Base-by-base conservation (phyloP, 2,888 invertebrate genomes). In the Conchocele bisecta region DNA sequence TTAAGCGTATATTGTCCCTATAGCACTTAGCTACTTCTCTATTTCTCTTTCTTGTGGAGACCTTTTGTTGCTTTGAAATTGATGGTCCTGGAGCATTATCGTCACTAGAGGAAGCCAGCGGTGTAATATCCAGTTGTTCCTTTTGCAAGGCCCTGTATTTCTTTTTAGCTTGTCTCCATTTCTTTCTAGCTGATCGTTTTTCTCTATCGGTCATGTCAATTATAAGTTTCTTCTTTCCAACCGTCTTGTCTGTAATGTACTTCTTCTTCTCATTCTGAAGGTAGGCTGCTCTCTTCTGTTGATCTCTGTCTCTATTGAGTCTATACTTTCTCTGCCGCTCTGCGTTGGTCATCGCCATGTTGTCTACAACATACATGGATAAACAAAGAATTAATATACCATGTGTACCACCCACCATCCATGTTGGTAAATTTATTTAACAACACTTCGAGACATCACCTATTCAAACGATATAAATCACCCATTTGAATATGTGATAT, bases 151-250 rank as follows among this genome's bases (percentile, higher is more conserved):
- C 29, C 20, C 35, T 56, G 28, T 17, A 46, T 35, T 64, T 57
- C 28, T 29, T 50, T 60, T 75, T 75, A n/a, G 46, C 13, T 22
- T 51, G 46, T 59, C 65, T 39, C 75, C 66, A 70, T 48, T 63
- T 17, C 22, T 66, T 66, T 51, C 63, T 53, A 20, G 48, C 44
- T 42, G 44, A 11, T 37, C 61, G 46, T 44, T 64, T 54, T n/a
- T 66, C 72, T 53, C 69, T 35, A 24, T 24, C 31, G n/a, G 65
- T 54, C 74, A 69, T 69, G 22, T 65, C 53, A n/a, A 37, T 51
- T 13, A 57, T 48, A 22, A n/a, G 0, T 53, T 65, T 64, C 41
- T 33, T 60, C 29, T 61, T 58, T 31, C 59, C 60, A 13, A 29
- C 17, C 46, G 31, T 39, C 13, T 24, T 53, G 26, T 65, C 60